phyloP scores from a whole-genome alignment of 2,113 vertebrate genomes.

The Platysteira castanea region DNA sequence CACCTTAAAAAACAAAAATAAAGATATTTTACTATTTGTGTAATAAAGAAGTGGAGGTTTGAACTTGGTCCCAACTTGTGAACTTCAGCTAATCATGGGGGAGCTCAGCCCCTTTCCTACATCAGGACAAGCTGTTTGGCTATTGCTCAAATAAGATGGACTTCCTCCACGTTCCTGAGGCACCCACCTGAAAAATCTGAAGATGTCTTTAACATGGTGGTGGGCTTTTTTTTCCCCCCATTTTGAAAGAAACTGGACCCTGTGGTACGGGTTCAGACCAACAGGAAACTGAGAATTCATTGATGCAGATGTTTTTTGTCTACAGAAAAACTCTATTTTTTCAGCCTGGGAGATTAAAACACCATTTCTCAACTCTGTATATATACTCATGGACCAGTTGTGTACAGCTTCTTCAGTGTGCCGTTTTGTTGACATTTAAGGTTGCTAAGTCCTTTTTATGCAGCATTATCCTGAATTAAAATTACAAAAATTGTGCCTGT shows the following conservation, averaged over 20 bases:
- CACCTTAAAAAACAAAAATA: not conserved
- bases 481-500: not conserved
- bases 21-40: not conserved
- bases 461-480: not conserved
- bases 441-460: not conserved
- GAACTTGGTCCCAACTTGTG: not conserved
- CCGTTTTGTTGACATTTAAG: not conserved
- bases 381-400: not conserved
- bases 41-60: not conserved
- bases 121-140: not conserved
- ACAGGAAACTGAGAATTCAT: not conserved
- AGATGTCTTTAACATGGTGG: not conserved
- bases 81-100: not conserved
- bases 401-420: not conserved
- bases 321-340: not conserved
- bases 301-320: not conserved
- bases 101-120: not conserved
- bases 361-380: not conserved
- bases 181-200: not conserved
- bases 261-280: not conserved
- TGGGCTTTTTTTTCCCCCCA: accelerated
- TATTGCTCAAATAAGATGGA: not conserved
- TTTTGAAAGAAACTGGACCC: not conserved
- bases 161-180: not conserved
- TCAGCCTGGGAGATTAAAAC: not conserved